Evolutionary conservation across 2,113 vertebrate species (phyloP).

Genomic region (Alligator sinensis): DNA sequence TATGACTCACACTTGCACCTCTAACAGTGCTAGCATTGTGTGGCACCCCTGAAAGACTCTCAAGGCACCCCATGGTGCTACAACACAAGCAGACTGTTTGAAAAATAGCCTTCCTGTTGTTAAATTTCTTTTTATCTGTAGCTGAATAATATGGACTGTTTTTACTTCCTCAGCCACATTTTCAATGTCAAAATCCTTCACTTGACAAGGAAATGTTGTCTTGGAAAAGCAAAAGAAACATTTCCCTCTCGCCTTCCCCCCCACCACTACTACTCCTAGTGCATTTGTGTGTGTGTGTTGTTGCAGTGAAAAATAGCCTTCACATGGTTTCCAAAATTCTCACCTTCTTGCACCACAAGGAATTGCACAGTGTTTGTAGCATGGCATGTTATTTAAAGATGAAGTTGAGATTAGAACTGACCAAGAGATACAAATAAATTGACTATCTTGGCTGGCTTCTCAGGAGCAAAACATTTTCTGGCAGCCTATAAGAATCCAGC

Average conservation of each 20-base stretch:
- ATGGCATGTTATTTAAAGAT: background rate
- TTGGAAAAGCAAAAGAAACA: background rate
- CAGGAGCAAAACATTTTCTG: no score
- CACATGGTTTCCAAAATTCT: background rate
- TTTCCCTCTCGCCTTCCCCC: background rate
- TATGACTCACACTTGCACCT: no score
- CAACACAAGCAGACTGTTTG: background rate
- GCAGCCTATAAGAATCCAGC: background rate
- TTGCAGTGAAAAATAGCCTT: background rate
- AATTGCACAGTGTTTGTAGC: background rate
- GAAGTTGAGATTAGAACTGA: background rate
- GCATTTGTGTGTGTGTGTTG: background rate
- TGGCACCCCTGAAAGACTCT: no score
- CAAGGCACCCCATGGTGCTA: no score
- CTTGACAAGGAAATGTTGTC: fast-evolving
- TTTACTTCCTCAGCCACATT: background rate
- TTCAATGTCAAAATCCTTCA: background rate
- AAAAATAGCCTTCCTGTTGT: background rate
- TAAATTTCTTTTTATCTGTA: background rate
- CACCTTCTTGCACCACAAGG: no score
- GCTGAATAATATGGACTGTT: background rate
- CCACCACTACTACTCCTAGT: fast-evolving
- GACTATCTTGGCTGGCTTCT: background rate
- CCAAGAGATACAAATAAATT: background rate
- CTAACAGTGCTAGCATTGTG: no score